These are phyloP conservation scores for Amphiprion ocellaris DNA, from an alignment of 2,113 vertebrate genomes.

Conservation along the genomic window DNA sequence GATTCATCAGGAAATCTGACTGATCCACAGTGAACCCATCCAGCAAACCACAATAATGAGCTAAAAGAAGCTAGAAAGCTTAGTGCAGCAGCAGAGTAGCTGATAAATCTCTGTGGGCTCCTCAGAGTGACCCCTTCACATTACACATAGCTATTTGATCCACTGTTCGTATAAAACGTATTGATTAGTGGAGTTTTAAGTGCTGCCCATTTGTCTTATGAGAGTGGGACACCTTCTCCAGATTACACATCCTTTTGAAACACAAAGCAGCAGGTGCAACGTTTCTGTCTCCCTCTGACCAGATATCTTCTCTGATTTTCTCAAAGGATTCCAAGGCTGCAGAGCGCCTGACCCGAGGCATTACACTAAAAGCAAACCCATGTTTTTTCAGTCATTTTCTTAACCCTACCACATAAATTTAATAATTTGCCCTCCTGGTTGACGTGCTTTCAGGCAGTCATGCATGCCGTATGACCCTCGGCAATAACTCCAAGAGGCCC, in stretches of 20 bases:
- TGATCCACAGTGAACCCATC: neutral
- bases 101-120: constrained; percentile 1
- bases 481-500: constrained; percentile 80
- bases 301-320: constrained; percentile 60
- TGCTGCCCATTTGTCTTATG: neutral
- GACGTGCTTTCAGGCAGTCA: constrained; percentile 75
- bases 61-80: constrained; percentile 15
- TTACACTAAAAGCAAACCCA: constrained; percentile 86
- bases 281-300: constrained; percentile 13
- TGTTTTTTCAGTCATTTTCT: constrained; percentile 80
- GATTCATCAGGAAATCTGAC: neutral
- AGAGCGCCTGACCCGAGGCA: constrained; percentile 69
- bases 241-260: neutral
- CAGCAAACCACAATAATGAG: neutral
- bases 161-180: constrained; percentile 13
- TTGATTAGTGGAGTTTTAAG: constrained; percentile 10
- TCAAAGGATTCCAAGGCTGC: constrained; percentile 34
- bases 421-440: constrained; percentile 76
- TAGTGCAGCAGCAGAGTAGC: neutral
- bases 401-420: constrained; percentile 76
- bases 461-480: constrained; percentile 70
- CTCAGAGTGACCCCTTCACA: constrained; percentile 18
- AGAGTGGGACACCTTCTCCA: neutral
- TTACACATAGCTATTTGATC: constrained; percentile 28
- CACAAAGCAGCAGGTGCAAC: constrained; percentile 13